These are phyloP conservation scores for Meriones unguiculatus DNA, from an alignment of 2,113 vertebrate genomes.

Conservation along the genomic window DNA sequence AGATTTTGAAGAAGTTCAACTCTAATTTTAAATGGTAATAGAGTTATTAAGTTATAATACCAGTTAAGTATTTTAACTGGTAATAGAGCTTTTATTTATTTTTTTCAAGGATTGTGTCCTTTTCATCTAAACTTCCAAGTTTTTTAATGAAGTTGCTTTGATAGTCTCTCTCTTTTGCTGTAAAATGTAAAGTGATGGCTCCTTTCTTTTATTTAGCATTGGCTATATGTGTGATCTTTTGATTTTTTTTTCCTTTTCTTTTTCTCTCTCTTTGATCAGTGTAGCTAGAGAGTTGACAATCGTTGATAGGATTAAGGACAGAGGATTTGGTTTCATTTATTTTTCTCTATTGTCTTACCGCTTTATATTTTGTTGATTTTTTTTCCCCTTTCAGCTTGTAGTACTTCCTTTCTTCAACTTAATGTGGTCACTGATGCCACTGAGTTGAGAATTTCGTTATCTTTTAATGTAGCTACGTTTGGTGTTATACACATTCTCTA, in stretches of 20 bases:
- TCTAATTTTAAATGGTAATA: background rate
- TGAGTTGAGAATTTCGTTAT: background rate
- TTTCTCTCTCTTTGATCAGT: background rate
- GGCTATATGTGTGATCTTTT: background rate
- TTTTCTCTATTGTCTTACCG: background rate
- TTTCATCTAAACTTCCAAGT: background rate
- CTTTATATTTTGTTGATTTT: background rate
- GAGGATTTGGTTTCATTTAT: background rate
- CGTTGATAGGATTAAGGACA: background rate
- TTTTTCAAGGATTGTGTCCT: background rate
- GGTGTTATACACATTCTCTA: background rate
- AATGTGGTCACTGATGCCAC: background rate
- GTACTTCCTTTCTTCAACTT: background rate
- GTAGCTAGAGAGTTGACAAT: background rate
- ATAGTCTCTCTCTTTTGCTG: background rate
- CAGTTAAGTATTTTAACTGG: background rate
- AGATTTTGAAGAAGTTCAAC: background rate
- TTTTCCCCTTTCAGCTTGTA: background rate
- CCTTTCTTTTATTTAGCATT: background rate
- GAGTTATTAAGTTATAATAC: background rate
- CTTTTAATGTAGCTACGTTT: background rate
- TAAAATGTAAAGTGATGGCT: background rate
- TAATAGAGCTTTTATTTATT: background rate
- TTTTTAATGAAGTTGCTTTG: background rate
- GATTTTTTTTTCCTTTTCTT: background rate